Conservation (phyloP, 2,888 invertebrate species). For the Ganaspis brasiliensis region DNA sequence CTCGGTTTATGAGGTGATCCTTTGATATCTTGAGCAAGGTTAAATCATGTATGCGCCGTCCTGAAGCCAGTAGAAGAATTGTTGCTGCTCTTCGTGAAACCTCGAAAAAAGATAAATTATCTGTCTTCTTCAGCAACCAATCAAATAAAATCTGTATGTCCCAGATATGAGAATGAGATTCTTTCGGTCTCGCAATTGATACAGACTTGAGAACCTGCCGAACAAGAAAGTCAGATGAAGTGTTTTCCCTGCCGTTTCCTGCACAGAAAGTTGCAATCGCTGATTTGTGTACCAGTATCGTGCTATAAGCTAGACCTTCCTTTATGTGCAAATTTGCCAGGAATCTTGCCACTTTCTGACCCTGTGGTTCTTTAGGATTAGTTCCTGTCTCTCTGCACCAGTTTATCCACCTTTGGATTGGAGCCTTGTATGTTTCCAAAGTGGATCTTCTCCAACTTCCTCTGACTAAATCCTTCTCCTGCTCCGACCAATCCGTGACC, state of each 20-base stretch:
- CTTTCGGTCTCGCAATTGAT: slow-evolving; percentile 49
- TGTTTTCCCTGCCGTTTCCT: slow-evolving; percentile 3
- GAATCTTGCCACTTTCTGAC: background rate
- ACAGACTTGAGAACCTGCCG: slow-evolving; percentile 55
- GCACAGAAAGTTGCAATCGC: slow-evolving; percentile 58
- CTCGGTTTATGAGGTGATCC: slow-evolving; percentile 49
- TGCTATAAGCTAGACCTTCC: slow-evolving; percentile 6
- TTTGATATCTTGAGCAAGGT: slow-evolving; percentile 56
- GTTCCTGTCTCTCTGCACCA: no score
- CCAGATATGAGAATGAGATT: slow-evolving; percentile 50
- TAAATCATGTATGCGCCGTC: slow-evolving; percentile 58
- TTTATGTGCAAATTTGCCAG: background rate
- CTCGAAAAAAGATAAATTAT: slow-evolving; percentile 48
- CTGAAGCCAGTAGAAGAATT: slow-evolving; percentile 56
- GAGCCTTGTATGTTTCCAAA: background rate
- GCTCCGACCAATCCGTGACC: background rate
- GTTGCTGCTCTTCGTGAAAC: slow-evolving; percentile 58
- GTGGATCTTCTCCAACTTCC: background rate
- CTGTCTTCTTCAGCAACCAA: slow-evolving; percentile 44
- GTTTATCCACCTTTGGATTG: no score
- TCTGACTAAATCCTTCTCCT: background rate
- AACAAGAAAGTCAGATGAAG: slow-evolving; percentile 50
- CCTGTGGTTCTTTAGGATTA: background rate
- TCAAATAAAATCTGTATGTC: slow-evolving; percentile 53
- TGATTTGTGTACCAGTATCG: slow-evolving; percentile 56